Conservation (phyloP, 2,797 vertebrate species). For the Amniataba percoides region DNA sequence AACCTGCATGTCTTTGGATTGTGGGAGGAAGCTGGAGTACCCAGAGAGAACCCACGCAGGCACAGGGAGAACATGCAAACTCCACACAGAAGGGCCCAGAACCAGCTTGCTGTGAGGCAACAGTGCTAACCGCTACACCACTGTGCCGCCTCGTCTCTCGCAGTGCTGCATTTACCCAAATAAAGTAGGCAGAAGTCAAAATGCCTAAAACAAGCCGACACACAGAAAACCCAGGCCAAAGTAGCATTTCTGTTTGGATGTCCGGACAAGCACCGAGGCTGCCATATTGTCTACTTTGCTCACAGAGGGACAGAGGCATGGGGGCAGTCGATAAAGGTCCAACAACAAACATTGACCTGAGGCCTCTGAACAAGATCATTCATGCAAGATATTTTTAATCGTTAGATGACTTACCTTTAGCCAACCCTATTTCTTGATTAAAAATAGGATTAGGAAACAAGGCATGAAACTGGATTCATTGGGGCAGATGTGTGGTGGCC, state of each 20-base stretch:
- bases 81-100: too few species aligned
- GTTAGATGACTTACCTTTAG: background rate
- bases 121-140: too few species aligned
- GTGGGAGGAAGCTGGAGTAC: too few species aligned
- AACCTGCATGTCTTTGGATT: too few species aligned
- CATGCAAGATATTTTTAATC: background rate
- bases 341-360: background rate
- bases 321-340: background rate
- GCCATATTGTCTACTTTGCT: background rate
- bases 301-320: background rate
- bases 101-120: too few species aligned
- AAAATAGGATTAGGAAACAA: background rate
- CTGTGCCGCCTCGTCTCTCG: too few species aligned
- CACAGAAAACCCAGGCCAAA: background rate
- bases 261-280: background rate
- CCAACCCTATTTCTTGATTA: background rate
- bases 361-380: background rate
- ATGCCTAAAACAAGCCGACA: background rate
- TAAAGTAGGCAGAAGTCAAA: background rate
- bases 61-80: too few species aligned
- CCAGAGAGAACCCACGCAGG: too few species aligned
- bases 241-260: background rate
- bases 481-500: constrained; percentile 40
- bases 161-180: background rate
- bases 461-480: constrained; percentile 21